Base-by-base conservation (phyloP, 1,140 invertebrate genomes). In the Ooceraea biroi region DNA sequence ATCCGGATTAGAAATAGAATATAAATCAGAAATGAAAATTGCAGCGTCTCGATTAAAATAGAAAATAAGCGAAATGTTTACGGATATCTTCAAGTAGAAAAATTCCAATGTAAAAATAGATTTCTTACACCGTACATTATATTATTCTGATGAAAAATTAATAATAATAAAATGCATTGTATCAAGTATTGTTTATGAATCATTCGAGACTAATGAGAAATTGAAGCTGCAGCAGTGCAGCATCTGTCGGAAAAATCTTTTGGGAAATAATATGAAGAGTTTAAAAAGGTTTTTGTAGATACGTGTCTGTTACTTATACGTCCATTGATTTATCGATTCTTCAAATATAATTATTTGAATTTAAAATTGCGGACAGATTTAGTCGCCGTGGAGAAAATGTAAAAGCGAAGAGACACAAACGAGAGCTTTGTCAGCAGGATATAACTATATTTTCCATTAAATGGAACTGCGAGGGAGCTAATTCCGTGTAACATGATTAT, bases 371-470 rank as follows among this genome's bases (percentile, higher is more conserved):
- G 27, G 17, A 80, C 36, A 46, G 27, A n/a, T 58, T 25, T 44
- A 71, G 12, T 57, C 41, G 25, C 41, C 22, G 3, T 0, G 36
- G 10, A 57, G 27, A 12, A 68, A 57, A 78, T 30, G 22, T 78
- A 17, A 66, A 78, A 80, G 52, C 12, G 12, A 80, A 46, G n/a
- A 11, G 22, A 36, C 7, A 36, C 2, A 10, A 10, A 27, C 48
- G 17, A 74, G 36, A 78, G 22, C 48, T 57, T 57, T 55, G 19
- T 71, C 50, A 11, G 69, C 36, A 12, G 69, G 41, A 0, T 55
- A 69, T 57, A 80, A 58, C 50, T 78, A 69, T 78, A 57, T 80
- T 71, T 80, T 46, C 22, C 50, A 80, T 58, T 19, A 71, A 80
- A 71, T 60, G 17, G 27, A n/a, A 80, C 69, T 78, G 17, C 22